Evolutionary conservation across 2,113 vertebrate genomes (phyloP).

Genomic region (Scortum barcoo): DNA sequence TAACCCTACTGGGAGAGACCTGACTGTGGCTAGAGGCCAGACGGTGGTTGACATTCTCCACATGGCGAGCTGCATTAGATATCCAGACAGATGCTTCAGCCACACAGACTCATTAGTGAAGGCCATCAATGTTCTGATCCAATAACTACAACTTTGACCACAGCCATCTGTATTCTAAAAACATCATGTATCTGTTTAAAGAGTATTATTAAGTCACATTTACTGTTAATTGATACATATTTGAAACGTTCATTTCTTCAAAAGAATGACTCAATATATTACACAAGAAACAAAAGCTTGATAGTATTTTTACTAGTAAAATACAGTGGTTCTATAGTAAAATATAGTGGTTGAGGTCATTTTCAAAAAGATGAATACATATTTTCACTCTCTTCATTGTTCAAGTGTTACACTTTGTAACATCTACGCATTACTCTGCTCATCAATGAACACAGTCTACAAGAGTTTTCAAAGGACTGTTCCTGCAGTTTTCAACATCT

Average conservation of each 20-base stretch:
- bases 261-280: background rate
- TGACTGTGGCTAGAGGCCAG: conserved; percentile 57
- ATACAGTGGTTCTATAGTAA: no score
- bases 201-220: conserved; percentile 13
- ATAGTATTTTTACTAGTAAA: background rate
- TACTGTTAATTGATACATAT: background rate
- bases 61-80: conserved; percentile 73
- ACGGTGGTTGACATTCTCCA: conserved; percentile 73
- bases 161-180: conserved; percentile 75
- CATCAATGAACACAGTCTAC: background rate
- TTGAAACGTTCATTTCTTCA: background rate
- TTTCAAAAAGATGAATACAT: background rate
- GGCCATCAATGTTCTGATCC: conserved; percentile 69
- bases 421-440: background rate
- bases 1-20: conserved; percentile 46
- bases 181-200: conserved; percentile 14
- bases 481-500: conserved; percentile 8
- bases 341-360: background rate
- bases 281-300: background rate
- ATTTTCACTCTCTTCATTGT: background rate
- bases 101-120: conserved; percentile 79
- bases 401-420: background rate
- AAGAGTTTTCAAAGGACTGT: background rate
- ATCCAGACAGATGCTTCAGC: conserved; percentile 80
- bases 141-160: conserved; percentile 65